These are phyloP conservation scores for Trachops cirrhosus DNA, from an alignment of 2,797 vertebrate species.

Conservation along the genomic window DNA sequence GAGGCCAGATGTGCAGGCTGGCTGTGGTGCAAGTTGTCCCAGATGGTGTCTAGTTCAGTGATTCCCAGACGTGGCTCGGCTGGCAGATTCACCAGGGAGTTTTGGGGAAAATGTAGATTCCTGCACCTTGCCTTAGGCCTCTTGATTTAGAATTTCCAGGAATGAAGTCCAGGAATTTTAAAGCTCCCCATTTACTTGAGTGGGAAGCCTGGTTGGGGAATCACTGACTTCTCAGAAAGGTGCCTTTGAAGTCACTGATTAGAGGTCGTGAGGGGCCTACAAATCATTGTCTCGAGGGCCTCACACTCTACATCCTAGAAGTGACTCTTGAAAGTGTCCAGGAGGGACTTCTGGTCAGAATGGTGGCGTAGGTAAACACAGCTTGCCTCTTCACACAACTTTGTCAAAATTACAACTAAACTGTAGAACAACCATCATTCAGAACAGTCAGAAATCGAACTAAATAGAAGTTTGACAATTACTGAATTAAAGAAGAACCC, in stretches of 20 bases:
- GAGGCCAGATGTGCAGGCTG: neutral
- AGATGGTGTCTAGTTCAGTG: neutral
- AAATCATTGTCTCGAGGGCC: neutral
- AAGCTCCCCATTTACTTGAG: neutral
- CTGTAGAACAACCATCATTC: neutral
- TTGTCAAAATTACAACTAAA: neutral
- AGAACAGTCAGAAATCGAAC: neutral
- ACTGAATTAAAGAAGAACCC: neutral
- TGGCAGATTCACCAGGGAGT: neutral
- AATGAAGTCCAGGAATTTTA: neutral
- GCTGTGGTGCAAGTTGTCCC: neutral
- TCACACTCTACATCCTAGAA: neutral
- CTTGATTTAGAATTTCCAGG: constrained; percentile 16
- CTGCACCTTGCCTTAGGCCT: neutral
- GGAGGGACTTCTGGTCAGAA: neutral
- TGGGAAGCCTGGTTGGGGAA: neutral
- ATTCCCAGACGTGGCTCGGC: neutral
- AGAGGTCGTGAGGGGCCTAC: neutral
- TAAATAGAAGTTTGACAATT: neutral
- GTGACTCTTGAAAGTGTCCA: neutral
- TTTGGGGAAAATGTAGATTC: neutral
- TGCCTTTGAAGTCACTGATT: neutral
- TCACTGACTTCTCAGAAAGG: neutral
- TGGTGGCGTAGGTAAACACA: neutral
- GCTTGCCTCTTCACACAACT: neutral